Percentiles rank a stretch among this genome's conserved stretches.
These are phyloP conservation scores for Pollenia griseotomentosa DNA, from an alignment of 2,888 invertebrate species.

Conservation along the genomic window DNA sequence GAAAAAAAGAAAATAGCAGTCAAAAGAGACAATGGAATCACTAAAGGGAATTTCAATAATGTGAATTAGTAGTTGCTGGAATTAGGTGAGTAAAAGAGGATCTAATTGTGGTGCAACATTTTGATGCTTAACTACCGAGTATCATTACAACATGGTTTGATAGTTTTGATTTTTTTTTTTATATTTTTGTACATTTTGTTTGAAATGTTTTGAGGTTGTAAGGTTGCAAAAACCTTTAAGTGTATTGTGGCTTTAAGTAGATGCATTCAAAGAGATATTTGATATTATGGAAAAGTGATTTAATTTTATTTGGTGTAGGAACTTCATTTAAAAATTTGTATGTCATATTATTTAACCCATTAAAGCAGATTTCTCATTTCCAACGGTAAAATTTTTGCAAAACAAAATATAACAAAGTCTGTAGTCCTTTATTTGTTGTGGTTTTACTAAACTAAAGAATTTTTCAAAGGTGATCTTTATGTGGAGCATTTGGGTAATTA, in stretches of 20 bases:
- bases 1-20: not conserved
- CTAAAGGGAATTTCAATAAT: constrained; percentile 40
- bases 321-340: too few species aligned
- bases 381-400: too few species aligned
- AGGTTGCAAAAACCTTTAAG: not conserved
- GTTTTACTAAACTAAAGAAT: too few species aligned
- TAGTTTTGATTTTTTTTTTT: not conserved
- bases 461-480: too few species aligned
- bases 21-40: constrained; percentile 34
- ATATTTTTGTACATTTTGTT: not conserved
- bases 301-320: too few species aligned
- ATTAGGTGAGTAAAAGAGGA: constrained; percentile 47
- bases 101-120: constrained; percentile 39
- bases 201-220: not conserved
- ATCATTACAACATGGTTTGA: not conserved
- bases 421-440: too few species aligned
- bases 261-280: too few species aligned
- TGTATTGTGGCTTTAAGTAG: not conserved
- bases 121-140: constrained; percentile 3
- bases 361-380: too few species aligned
- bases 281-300: too few species aligned
- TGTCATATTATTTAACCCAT: too few species aligned
- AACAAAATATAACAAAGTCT: too few species aligned
- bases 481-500: too few species aligned
- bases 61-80: constrained; percentile 5